Evolutionary conservation across 2,797 vertebrate genomes (phyloP).

Genomic region (Pseudochromis fuscus): DNA sequence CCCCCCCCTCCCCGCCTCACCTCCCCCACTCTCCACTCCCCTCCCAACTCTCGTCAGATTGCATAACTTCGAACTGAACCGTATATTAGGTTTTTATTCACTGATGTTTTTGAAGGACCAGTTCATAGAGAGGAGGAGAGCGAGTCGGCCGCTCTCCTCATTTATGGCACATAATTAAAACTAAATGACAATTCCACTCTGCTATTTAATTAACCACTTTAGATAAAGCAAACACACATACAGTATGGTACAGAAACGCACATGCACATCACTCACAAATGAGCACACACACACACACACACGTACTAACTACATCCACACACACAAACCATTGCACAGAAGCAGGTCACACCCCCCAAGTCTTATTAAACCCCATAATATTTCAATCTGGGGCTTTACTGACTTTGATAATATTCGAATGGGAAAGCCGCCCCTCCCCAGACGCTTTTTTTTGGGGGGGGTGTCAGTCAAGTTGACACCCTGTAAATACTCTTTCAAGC

Average conservation of each 20-base stretch:
- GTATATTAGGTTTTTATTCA: conserved; percentile 79
- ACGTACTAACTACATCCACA: conserved; percentile 26
- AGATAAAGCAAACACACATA: conserved; percentile 80
- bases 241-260: conserved; percentile 56
- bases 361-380: conserved; percentile 79
- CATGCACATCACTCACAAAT: conserved; percentile 46
- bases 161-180: conserved; percentile 86
- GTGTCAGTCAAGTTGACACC: conserved; percentile 81
- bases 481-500: conserved; percentile 80
- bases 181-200: conserved; percentile 85
- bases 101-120: conserved; percentile 82
- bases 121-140: conserved; percentile 70
- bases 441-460: conserved; percentile 45
- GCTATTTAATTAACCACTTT: conserved; percentile 85
- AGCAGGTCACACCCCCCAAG: conserved; percentile 72
- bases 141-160: conserved; percentile 75
- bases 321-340: conserved; percentile 50
- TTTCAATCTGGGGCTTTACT: conserved; percentile 77
- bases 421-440: conserved; percentile 65
- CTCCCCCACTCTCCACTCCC: neutral
- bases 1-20: conserved; percentile 11
- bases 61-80: conserved; percentile 79
- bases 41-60: conserved; percentile 73
- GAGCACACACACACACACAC: conserved; percentile 15
- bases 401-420: conserved; percentile 76